Percentiles rank a stretch among this genome's conserved stretches.
phyloP scores from a whole-genome alignment of 2,888 invertebrate species.

The Lithophane leautieri region DNA sequence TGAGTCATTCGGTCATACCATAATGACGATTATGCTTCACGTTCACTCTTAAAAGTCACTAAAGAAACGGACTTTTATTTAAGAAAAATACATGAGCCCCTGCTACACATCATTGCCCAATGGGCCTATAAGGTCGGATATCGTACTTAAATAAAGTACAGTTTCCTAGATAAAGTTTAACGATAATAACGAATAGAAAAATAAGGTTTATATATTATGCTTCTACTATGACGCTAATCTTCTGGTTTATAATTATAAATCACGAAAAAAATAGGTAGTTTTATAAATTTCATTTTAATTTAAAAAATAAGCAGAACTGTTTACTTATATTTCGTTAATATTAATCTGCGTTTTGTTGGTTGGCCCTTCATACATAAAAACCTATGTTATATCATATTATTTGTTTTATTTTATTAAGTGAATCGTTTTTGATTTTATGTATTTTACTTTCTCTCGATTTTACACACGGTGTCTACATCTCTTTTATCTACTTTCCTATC shows the following conservation, averaged over 20 bases:
- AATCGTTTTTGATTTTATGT: too few species aligned
- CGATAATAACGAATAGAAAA: slow-evolving; percentile 1
- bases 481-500: too few species aligned
- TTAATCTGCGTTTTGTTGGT: too few species aligned
- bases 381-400: too few species aligned
- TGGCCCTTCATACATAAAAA: too few species aligned
- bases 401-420: too few species aligned
- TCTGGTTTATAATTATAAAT: too few species aligned
- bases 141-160: neutral
- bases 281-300: too few species aligned
- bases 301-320: neutral
- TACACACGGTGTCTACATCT: too few species aligned
- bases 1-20: slow-evolving; percentile 33
- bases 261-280: neutral
- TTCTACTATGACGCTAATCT: neutral
- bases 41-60: neutral
- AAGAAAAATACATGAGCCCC: slow-evolving; percentile 2
- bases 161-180: slow-evolving; percentile 19
- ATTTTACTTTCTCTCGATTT: too few species aligned
- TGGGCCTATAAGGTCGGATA: neutral
- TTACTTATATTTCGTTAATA: too few species aligned
- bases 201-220: neutral
- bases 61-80: neutral
- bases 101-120: slow-evolving; percentile 21
- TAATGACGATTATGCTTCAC: slow-evolving; percentile 4